phyloP scores from a whole-genome alignment of 2,888 invertebrate genomes.

The Cybosia mesomella region DNA sequence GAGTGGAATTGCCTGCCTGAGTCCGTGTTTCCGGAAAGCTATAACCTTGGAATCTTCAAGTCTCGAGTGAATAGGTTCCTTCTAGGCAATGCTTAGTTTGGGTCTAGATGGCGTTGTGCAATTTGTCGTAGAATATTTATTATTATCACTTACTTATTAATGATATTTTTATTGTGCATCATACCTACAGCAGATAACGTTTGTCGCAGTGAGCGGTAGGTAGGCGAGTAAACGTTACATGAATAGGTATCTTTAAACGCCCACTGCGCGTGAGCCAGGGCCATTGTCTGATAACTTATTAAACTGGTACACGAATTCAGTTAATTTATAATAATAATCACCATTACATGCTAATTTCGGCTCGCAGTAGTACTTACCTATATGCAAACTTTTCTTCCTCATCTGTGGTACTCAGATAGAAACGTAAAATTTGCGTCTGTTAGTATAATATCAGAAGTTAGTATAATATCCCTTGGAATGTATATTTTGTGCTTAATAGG shows the following conservation, averaged over 20 bases:
- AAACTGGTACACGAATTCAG: conserved; percentile 41
- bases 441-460: too few relatives aligned
- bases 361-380: neutral
- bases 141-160: too few relatives aligned
- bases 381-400: neutral
- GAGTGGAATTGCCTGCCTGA: too few relatives aligned
- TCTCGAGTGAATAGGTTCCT: too few relatives aligned
- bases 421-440: too few relatives aligned
- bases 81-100: too few relatives aligned
- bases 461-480: too few relatives aligned
- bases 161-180: neutral
- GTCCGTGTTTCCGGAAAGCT: too few relatives aligned
- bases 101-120: too few relatives aligned
- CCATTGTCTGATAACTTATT: conserved; percentile 55
- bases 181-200: conserved; percentile 6
- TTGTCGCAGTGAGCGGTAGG: conserved; percentile 3
- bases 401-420: neutral
- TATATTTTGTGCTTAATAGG: too few relatives aligned
- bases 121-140: too few relatives aligned
- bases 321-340: conserved; percentile 30
- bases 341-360: conserved; percentile 11
- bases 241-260: conserved; percentile 45
- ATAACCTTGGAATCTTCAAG: too few relatives aligned
- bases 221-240: conserved; percentile 15
- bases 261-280: conserved; percentile 49